Conservation (phyloP, 2,113 vertebrate species). For the Nycticebus coucang region DNA sequence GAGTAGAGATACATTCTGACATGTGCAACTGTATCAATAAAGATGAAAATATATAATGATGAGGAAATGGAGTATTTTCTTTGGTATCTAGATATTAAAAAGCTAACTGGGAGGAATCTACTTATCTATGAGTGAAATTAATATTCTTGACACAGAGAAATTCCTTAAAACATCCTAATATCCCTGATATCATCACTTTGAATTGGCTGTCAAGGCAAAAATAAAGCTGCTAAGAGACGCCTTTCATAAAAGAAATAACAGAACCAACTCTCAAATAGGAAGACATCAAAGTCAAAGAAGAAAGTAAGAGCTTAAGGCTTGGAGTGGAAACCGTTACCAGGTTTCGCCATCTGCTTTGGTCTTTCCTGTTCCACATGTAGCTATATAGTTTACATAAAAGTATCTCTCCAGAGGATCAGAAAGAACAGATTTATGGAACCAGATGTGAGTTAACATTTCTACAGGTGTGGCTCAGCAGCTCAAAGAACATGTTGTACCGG, state of each 20-base stretch:
- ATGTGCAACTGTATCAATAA: background rate
- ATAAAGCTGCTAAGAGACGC: background rate
- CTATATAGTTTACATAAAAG: constrained; percentile 77
- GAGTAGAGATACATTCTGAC: background rate
- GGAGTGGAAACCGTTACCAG: constrained; percentile 64
- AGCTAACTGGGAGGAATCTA: background rate
- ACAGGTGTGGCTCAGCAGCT: constrained; percentile 77
- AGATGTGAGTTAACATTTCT: constrained; percentile 76
- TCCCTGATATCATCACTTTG: background rate
- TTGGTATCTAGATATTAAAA: background rate
- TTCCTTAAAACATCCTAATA: background rate
- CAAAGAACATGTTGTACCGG: constrained; percentile 75
- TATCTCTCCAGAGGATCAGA: constrained; percentile 76
- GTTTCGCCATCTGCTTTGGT: constrained; percentile 72
- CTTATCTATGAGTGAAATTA: background rate
- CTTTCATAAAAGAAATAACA: constrained; percentile 8
- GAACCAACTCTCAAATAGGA: background rate
- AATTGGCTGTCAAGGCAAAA: background rate
- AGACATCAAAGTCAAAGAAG: constrained; percentile 58
- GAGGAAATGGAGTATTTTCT: constrained; percentile 1
- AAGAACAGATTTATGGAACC: constrained; percentile 79
- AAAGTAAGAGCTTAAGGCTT: background rate
- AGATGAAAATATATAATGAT: background rate
- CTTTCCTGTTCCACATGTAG: constrained; percentile 72
- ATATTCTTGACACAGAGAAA: constrained; percentile 1